Base-by-base conservation (phyloP, 2,888 invertebrate genomes). In the Trichopria drosophilae region DNA sequence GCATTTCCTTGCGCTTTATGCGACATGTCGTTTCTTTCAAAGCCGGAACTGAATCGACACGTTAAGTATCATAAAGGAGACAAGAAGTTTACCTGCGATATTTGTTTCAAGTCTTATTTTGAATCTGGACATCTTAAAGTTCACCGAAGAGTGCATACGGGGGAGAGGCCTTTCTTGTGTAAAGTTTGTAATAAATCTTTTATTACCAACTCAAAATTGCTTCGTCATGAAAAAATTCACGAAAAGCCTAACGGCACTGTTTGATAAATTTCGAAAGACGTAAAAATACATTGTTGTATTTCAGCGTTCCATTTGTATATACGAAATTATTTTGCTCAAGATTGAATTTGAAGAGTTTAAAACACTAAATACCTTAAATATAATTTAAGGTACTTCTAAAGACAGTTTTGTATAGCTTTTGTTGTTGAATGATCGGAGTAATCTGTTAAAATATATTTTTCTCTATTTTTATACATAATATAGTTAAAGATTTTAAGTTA, bases 51-150 rank as follows among this genome's bases (percentile, higher is more conserved):
- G 4, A 68, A 66, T 18, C 59, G 73, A 22, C 73, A 73, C 52
- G 45, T 67, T 15, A 64, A 68, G 31, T 73, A 73, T 51, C 73
- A 73, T 45, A 66, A 62, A 7, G 71, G 71, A 6, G 67, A 65
- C 4, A 72, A 71, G 36, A 65, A 60, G 32, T 72, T 67, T 44
- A 57, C 59, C 42, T 73, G 73, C 47, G 48, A 62, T n/a, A 43
- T 66, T 12, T 73, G 73, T 34, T 49, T 49, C 9, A 72, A 72
- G 54, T 53, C 60, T 6, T 73, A 72, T 40, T 72, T 67, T 46
- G 73, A 73, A 49, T 70, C 70, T 1, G 70, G 71, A 16, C 71
- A 73, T 54, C 55, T 75, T 31, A 67, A 69, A 44, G 63, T 70
- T 23, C 73, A 76, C 49, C 61, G 69, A 56, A 60, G 69, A 23